Percentiles rank a stretch among this genome's conserved stretches.
Conservation (phyloP, 2,113 vertebrate species). For the Megaleporinus macrocephalus region DNA sequence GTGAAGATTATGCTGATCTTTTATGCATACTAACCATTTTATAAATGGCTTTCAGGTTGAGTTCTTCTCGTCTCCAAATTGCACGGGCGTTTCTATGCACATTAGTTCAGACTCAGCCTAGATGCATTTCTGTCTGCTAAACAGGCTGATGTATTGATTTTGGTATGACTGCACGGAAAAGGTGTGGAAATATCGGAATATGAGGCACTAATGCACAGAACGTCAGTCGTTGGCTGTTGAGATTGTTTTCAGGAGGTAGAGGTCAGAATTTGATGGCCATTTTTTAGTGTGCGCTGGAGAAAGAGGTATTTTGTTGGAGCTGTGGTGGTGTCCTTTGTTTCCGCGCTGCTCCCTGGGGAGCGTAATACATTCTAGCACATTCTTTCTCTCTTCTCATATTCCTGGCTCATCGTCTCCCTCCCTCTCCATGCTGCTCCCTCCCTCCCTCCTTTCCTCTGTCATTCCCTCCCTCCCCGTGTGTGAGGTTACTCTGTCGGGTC, state of each 20-base stretch:
- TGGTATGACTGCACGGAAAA: constrained; percentile 5
- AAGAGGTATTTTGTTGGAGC: constrained; percentile 32
- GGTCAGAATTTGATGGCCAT: not conserved
- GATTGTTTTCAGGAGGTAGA: not conserved
- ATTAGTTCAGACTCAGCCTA: not conserved
- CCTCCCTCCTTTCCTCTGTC: constrained; percentile 6
- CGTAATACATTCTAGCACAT: constrained; percentile 31
- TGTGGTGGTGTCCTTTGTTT: constrained; percentile 36
- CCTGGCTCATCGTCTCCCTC: constrained; percentile 18
- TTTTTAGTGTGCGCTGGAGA: constrained; percentile 22
- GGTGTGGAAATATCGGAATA: not conserved
- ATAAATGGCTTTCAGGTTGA: not conserved
- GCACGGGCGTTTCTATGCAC: constrained; percentile 1
- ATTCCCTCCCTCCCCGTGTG: constrained; percentile 30
- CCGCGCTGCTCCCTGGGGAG: constrained; percentile 31
- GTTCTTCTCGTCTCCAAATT: constrained; percentile 18
- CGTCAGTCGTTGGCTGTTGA: not conserved
- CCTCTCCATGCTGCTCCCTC: not conserved
- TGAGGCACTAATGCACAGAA: not conserved
- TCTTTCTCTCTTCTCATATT: constrained; percentile 47
- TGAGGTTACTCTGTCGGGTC: constrained; percentile 37
- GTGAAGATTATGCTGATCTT: constrained; percentile 2
- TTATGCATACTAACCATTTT: constrained; percentile 23
- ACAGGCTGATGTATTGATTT: constrained; percentile 3
- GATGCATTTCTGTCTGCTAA: constrained; percentile 11